Evolutionary conservation across 2,113 vertebrate species (phyloP).

Genomic region (Aptenodytes patagonicus): DNA sequence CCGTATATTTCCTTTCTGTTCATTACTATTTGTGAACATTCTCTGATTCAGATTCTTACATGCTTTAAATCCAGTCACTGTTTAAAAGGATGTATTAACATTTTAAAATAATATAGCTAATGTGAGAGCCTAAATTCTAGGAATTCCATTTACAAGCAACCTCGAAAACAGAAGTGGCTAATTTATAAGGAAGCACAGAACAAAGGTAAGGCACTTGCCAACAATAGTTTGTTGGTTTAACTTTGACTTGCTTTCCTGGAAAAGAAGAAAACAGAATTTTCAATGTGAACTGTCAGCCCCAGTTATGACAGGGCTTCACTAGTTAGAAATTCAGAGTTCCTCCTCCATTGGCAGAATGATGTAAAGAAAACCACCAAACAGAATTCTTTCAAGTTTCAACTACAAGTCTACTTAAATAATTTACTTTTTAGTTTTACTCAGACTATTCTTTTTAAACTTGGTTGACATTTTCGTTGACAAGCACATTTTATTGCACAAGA

Average conservation of each 20-base stretch:
- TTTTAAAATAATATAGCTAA: neutral
- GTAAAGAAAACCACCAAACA: slow-evolving; percentile 80
- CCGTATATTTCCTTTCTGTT: neutral
- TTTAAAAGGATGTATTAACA: neutral
- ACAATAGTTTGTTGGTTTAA: slow-evolving; percentile 82
- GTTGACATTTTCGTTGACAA: slow-evolving; percentile 81
- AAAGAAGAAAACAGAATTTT: slow-evolving; percentile 87
- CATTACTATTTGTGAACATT: neutral
- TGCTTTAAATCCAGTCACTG: neutral
- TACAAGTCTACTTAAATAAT: slow-evolving; percentile 86
- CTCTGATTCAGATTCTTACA: neutral
- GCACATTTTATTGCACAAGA: slow-evolving; percentile 74
- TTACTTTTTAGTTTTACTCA: slow-evolving; percentile 82
- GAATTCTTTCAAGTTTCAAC: slow-evolving; percentile 83
- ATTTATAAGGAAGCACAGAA: slow-evolving; percentile 72
- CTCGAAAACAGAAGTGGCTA: slow-evolving; percentile 64
- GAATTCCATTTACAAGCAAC: slow-evolving; percentile 44
- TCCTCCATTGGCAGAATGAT: slow-evolving; percentile 74
- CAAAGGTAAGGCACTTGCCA: slow-evolving; percentile 76
- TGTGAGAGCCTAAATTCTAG: slow-evolving; percentile 11
- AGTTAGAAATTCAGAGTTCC: slow-evolving; percentile 74
- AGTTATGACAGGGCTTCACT: slow-evolving; percentile 79
- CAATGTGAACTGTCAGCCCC: slow-evolving; percentile 83
- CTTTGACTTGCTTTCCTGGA: slow-evolving; percentile 81
- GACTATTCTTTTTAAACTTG: slow-evolving; percentile 80